Evolutionary conservation across 1,140 invertebrate genomes (phyloP), one percentile per base, ranked within the genome.

Genomic region (Hylaeus anthracinus): DNA sequence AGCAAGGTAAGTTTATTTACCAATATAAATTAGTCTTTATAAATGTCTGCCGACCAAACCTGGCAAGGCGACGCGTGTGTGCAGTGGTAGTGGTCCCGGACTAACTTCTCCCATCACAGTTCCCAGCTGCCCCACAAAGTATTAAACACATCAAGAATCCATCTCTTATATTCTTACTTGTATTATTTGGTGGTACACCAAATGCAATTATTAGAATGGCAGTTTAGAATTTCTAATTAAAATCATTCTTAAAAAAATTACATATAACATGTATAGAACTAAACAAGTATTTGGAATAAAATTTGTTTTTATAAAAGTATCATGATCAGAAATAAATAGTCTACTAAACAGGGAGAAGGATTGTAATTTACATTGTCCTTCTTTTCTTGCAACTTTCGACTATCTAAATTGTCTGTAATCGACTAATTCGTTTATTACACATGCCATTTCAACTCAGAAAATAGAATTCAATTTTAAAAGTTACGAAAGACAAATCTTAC

Each of bases 21-120:
- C 75, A 82, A 79, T 82, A 53, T 79, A 55, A 82, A 69, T 66
- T 79, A 82, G 76, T 82, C 75, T 85, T 88, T 89, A 92, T 82
- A 92, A 91, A 86, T 91, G 87, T 90, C 89, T 90, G 81, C 90
- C 91, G 84, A 91, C 86, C 87, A 91, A 90, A 91, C 90, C 90
- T 89, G 90, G 90, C 83, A 92, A 89, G 85, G 88, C 89, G 90
- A 91, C 90, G 80, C 89, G 87, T 89, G 90, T 91, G 83, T 91
- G 90, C 82, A 91, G 89, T 82, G 88, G 90, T 88, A 91, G 88
- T 91, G 86, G 88, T 92, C 90, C 90, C 87, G 85, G 90, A 91
- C 86, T 90, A 91, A 92, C 86, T 86, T 92, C 91, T 91, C 90
- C 88, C 88, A 88, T 89, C 88, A 90, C 89, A 87, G 91, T 92